Conservation (phyloP, 2,797 vertebrate genomes). For the Acomys russatus region DNA sequence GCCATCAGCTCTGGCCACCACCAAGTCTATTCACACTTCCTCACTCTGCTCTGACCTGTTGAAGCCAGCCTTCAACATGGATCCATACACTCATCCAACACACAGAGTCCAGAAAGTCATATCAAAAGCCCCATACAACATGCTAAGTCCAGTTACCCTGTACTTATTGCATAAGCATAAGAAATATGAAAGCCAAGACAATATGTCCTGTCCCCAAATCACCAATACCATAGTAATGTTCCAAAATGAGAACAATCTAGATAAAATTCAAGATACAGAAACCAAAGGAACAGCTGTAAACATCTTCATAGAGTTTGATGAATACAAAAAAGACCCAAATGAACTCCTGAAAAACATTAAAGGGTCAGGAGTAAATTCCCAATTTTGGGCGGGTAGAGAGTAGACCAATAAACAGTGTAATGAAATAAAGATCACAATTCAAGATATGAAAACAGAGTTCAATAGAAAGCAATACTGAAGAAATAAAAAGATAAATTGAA, state of each 20-base stretch:
- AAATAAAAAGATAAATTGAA: neutral
- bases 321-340: neutral
- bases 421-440: neutral
- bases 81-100: too few relatives aligned
- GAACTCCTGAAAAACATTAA: neutral
- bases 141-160: neutral
- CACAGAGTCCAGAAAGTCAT: neutral
- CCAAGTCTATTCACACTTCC: too few relatives aligned
- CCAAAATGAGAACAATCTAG: neutral
- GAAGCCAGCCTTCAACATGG: too few relatives aligned
- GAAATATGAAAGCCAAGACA: neutral
- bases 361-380: neutral
- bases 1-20: too few relatives aligned
- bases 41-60: too few relatives aligned
- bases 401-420: neutral
- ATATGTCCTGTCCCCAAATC: neutral
- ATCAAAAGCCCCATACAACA: neutral
- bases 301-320: neutral
- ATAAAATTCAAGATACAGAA: neutral
- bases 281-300: neutral
- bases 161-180: neutral
- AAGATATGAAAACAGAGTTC: neutral
- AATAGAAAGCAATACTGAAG: neutral
- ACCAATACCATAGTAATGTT: neutral
- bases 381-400: too few relatives aligned